Base-by-base conservation (phyloP, 2,113 vertebrate genomes). In the Embiotoca jacksoni region DNA sequence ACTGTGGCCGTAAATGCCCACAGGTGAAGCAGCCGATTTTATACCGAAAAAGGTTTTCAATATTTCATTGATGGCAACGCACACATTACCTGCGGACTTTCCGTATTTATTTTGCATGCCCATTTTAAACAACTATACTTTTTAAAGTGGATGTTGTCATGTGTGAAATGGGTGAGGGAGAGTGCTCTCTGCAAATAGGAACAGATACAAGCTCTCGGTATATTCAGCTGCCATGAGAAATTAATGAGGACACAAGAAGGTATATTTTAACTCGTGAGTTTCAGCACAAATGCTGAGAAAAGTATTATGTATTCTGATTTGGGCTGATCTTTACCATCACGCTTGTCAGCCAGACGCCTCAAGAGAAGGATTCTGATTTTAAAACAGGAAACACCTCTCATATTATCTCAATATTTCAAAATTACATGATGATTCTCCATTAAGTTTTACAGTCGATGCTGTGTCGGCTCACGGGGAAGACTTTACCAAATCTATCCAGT, bases 21-120 rank as follows among this genome's bases (percentile, higher is more conserved):
- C 60, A 62, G 75, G 75, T 76, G 54, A 62, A 72, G 50, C 30
- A 41, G 41, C 15, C 3, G 0, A 66, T 66, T 83, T 86, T 75
- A 72, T 68, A 72, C 58, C 46, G 69, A 39, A 88, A 82, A 85
- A 85, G 82, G 62, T 74, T 78, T 86, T 92, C 8, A 87, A 91
- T 92, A 86, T 85, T 92, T 91, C 14, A 91, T 81, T 62, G 54
- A 64, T 10, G 46, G 52, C 54, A 58, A 75, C 56, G 31, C 80
- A 75, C 68, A 83, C 55, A 80, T 68, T 84, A 87, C 72, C 82
- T 81, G 56, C 64, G 6, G 46, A 71, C 69, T 52, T 3, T 2
- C 36, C 35, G 41, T 85, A 69, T 88, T 84, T 78, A 80, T 84
- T 85, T 88, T 72, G 63, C 84, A 75, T 79, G 75, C 14, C 81